A percentile compares a stretch with the other conserved stretches of the same genome.
Evolutionary conservation across 2,888 invertebrate species (phyloP).

Genomic region (Noctua pronuba): DNA sequence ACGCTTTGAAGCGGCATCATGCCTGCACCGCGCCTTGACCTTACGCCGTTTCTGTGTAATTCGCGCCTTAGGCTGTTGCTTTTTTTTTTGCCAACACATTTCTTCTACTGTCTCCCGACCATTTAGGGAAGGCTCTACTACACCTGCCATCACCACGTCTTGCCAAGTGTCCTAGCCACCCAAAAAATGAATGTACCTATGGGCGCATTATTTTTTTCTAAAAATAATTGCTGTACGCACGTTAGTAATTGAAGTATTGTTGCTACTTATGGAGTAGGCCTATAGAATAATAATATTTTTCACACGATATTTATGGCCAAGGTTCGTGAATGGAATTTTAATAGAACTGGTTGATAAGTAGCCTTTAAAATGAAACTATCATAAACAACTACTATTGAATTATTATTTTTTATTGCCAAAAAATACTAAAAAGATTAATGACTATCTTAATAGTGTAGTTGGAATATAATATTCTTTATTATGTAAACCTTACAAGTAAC

Average conservation of each 20-base stretch:
- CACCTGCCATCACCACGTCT: background rate
- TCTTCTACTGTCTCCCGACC: too few relatives aligned
- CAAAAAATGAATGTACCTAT: background rate
- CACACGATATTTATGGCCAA: background rate
- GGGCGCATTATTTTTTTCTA: background rate
- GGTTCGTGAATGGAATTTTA: constrained; percentile 8
- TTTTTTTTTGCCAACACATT: background rate
- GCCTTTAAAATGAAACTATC: background rate
- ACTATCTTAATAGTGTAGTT: background rate
- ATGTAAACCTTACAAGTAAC: background rate
- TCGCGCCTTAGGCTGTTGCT: too few relatives aligned
- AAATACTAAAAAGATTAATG: background rate
- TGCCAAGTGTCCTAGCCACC: background rate
- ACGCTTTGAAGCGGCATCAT: too few relatives aligned
- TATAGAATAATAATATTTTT: background rate
- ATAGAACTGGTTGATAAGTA: background rate
- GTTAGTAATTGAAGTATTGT: background rate
- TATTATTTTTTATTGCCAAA: background rate
- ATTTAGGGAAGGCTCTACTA: too few relatives aligned
- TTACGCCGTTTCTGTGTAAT: too few relatives aligned
- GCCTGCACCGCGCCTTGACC: too few relatives aligned
- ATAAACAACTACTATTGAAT: background rate
- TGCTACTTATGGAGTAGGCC: background rate
- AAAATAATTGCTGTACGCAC: background rate
- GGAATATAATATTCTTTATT: background rate